Percentiles rank a stretch among this genome's conserved stretches.
Evolutionary conservation across 1,140 invertebrate genomes (phyloP).

Genomic region (Bathynomus jamesi): DNA sequence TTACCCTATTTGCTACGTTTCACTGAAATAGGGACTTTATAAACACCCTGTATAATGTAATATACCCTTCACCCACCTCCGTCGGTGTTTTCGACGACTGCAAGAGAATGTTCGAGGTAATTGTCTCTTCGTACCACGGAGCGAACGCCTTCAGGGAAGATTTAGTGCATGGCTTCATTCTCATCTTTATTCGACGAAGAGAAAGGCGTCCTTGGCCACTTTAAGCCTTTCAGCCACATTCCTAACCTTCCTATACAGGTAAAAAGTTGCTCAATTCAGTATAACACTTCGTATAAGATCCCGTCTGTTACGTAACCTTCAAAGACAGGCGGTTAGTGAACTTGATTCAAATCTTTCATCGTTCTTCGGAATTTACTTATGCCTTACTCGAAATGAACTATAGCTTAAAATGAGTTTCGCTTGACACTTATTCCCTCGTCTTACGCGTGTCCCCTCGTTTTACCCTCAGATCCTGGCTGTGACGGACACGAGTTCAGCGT

Average conservation of each 20-base stretch:
- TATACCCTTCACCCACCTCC: neutral
- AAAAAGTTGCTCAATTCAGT: neutral
- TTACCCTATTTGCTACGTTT: too few species aligned
- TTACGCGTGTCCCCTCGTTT: too few species aligned
- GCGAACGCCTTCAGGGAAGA: conserved; percentile 86
- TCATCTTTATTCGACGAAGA: conserved; percentile 88
- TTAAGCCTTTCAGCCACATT: conserved; percentile 91
- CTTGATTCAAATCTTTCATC: too few species aligned
- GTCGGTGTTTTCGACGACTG: conserved; percentile 34
- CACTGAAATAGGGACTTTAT: too few species aligned
- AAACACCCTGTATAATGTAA: too few species aligned
- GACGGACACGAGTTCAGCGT: conserved; percentile 73
- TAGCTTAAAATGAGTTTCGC: too few species aligned
- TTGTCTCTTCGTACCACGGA: conserved; percentile 90
- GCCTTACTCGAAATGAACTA: too few species aligned
- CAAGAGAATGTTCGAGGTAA: conserved; percentile 65
- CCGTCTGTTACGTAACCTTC: too few species aligned
- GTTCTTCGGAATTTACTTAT: too few species aligned
- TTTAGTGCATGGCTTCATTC: conserved; percentile 88
- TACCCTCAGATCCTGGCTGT: conserved; percentile 82
- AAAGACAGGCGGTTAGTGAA: too few species aligned
- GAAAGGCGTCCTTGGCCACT: conserved; percentile 91
- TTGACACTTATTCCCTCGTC: neutral
- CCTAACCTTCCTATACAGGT: conserved; percentile 80
- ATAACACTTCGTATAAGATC: too few species aligned